A percentile compares a stretch with the other conserved stretches of the same genome.
Evolutionary conservation across 2,797 vertebrate genomes (phyloP).

Genomic region (Molothrus aeneus): DNA sequence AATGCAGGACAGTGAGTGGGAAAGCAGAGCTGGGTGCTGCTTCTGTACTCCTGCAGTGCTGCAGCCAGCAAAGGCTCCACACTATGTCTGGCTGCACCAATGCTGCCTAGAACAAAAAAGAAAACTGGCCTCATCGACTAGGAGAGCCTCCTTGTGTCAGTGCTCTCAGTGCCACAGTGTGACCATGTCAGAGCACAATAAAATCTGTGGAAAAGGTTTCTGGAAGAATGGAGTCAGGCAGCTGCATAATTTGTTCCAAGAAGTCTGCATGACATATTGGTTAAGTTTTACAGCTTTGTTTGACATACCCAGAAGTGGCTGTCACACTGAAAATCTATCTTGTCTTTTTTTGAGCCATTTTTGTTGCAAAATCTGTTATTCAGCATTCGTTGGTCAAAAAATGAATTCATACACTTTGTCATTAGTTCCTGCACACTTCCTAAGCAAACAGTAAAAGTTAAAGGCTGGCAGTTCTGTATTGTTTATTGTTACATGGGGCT

Average conservation of each 20-base stretch:
- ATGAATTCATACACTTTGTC: not conserved
- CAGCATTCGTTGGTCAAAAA: not conserved
- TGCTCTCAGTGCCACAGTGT: not conserved
- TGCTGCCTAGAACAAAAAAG: not conserved
- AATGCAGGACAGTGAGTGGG: rapidly evolving
- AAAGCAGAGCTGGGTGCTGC: not conserved
- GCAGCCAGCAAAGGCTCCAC: not conserved
- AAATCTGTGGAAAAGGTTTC: not conserved
- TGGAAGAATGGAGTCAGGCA: not conserved
- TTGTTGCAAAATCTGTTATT: conserved; percentile 20
- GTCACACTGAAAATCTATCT: not conserved
- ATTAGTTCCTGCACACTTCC: not conserved
- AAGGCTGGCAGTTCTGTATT: not conserved
- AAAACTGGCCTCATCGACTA: not conserved
- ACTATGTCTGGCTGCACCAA: not conserved
- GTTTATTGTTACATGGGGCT: not conserved
- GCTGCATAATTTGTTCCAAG: not conserved
- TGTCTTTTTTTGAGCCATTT: not conserved
- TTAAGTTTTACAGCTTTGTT: not conserved
- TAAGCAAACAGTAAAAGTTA: conserved; percentile 21
- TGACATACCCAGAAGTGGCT: not conserved
- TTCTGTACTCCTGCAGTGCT: not conserved
- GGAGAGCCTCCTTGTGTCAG: not conserved
- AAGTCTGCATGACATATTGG: not conserved
- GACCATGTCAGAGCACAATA: not conserved